Evolutionary conservation across 2,888 invertebrate genomes (phyloP).

Genomic region (Podabrus alpinus): DNA sequence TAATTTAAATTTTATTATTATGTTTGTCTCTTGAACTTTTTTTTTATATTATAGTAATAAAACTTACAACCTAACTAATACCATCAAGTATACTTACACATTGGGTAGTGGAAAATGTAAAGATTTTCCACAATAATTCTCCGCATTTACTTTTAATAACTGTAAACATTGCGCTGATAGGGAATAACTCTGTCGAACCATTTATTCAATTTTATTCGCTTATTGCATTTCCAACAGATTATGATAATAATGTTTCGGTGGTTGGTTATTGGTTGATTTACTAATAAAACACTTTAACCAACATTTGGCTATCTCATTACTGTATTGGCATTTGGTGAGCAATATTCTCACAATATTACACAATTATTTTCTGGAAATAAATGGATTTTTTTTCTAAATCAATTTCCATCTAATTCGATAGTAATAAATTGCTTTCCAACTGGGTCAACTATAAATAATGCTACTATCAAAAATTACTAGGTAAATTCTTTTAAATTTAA

Average conservation of each 20-base stretch:
- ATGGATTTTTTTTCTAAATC: neutral
- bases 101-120: neutral
- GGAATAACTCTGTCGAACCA: neutral
- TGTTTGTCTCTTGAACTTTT: too few species aligned
- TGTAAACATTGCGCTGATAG: neutral
- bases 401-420: neutral
- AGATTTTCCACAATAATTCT: neutral
- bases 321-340: neutral
- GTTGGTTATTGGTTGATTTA: neutral
- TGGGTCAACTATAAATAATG: too few species aligned
- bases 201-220: neutral
- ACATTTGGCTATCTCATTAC: neutral
- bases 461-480: too few species aligned
- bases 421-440: too few species aligned
- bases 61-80: too few species aligned
- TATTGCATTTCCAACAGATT: neutral
- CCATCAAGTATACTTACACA: too few species aligned
- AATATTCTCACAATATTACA: neutral
- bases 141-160: neutral
- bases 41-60: too few species aligned
- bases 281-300: neutral
- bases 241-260: neutral
- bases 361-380: neutral
- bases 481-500: too few species aligned
- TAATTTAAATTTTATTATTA: too few species aligned